Conservation (phyloP, 2,888 invertebrate genomes). For the Scotopteryx bipunctaria region DNA sequence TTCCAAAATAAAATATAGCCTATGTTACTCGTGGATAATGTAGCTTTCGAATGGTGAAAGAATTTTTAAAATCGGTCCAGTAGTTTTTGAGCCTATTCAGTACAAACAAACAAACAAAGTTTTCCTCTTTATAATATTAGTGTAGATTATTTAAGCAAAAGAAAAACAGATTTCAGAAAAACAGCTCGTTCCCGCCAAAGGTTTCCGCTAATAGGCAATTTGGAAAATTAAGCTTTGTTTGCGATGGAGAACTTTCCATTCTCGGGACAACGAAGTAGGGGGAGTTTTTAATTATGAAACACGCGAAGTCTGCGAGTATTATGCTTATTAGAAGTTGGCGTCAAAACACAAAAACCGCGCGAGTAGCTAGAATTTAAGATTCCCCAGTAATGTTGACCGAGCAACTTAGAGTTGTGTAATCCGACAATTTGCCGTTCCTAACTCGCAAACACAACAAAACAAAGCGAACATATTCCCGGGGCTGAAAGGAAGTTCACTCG, state of each 20-base stretch:
- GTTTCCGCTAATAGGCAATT: slow-evolving; percentile 58
- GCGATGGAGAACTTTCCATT: slow-evolving; percentile 58
- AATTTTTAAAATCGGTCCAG: too few relatives aligned
- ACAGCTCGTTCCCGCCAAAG: slow-evolving; percentile 49
- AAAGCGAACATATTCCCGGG: slow-evolving; percentile 75
- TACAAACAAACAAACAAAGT: too few relatives aligned
- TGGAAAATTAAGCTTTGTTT: slow-evolving; percentile 59
- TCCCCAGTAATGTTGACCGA: slow-evolving; percentile 70
- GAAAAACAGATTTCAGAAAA: slow-evolving; percentile 58
- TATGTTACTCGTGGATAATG: too few relatives aligned
- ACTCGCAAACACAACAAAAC: slow-evolving; percentile 81
- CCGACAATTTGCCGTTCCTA: slow-evolving; percentile 77
- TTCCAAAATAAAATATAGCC: too few relatives aligned
- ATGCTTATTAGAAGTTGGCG: slow-evolving; percentile 48
- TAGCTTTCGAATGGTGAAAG: too few relatives aligned
- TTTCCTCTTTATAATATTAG: too few relatives aligned
- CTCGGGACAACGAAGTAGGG: slow-evolving; percentile 51
- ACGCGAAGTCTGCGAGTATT: slow-evolving; percentile 34
- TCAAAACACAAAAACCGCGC: slow-evolving; percentile 60
- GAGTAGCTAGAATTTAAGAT: slow-evolving; percentile 62
- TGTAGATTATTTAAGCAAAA: slow-evolving; percentile 64
- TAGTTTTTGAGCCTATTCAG: too few relatives aligned
- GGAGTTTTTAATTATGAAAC: slow-evolving; percentile 51
- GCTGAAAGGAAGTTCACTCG: slow-evolving; percentile 76
- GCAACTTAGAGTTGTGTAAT: slow-evolving; percentile 79